Percentiles rank a stretch among this genome's conserved stretches.
Evolutionary conservation across 2,888 invertebrate species (phyloP).

Genomic region (Thera britannica): DNA sequence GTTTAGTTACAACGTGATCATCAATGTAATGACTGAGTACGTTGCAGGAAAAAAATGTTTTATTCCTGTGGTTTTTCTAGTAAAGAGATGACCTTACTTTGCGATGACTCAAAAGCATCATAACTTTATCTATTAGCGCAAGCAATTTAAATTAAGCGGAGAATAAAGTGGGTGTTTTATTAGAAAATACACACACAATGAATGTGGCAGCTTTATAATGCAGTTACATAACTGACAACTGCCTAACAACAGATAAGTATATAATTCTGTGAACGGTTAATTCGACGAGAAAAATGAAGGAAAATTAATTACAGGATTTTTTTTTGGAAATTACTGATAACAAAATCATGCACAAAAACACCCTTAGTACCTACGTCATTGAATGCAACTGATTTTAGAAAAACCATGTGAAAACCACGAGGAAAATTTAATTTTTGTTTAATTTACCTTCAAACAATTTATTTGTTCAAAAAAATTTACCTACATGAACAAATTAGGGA

Average conservation of each 20-base stretch:
- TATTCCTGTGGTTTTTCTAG: neutral
- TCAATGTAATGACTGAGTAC: neutral
- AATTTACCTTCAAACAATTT: no score
- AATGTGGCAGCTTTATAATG: no score
- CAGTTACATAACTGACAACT: neutral
- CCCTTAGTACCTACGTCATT: neutral
- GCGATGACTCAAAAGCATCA: neutral
- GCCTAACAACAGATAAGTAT: neutral
- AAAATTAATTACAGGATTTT: neutral
- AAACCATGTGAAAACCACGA: constrained; percentile 4
- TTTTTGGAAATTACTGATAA: constrained; percentile 9
- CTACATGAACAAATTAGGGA: no score
- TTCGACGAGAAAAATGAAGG: neutral
- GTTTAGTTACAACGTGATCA: neutral
- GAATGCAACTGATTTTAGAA: neutral
- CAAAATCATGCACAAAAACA: neutral
- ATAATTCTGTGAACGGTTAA: neutral
- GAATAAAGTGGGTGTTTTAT: no score
- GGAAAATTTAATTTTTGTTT: neutral
- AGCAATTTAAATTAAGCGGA: no score
- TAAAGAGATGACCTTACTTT: neutral
- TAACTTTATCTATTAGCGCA: no score
- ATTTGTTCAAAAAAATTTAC: no score
- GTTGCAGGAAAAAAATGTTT: neutral
- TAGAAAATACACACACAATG: neutral